Percentiles rank a stretch among this genome's conserved stretches.
Conservation (phyloP, 2,888 invertebrate species). For the Epinotia brunnichana region DNA sequence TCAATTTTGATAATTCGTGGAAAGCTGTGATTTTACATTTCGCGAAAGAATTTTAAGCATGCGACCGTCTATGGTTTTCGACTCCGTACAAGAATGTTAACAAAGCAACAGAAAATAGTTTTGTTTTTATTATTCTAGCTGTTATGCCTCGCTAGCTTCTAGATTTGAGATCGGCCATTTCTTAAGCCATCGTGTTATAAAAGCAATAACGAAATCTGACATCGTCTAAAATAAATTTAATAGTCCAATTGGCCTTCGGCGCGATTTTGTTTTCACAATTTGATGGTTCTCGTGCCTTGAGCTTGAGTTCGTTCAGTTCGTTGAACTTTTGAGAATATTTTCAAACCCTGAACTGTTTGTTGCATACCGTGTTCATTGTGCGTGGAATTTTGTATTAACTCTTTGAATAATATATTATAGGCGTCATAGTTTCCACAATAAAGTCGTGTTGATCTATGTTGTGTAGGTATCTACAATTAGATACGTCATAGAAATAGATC, state of each 20-base stretch:
- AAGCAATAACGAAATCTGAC: conserved; percentile 2
- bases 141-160: background rate
- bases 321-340: conserved; percentile 17
- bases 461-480: too few species aligned
- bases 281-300: conserved; percentile 26
- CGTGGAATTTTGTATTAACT: conserved; percentile 7
- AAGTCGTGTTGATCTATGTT: too few species aligned
- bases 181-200: background rate
- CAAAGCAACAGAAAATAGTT: conserved; percentile 10
- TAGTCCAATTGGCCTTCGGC: conserved; percentile 26
- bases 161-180: background rate
- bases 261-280: conserved; percentile 22
- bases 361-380: background rate
- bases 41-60: conserved; percentile 18
- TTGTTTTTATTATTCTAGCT: conserved; percentile 6
- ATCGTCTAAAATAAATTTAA: conserved; percentile 29
- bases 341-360: background rate
- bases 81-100: conserved; percentile 1
- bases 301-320: too few species aligned
- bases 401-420: background rate
- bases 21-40: conserved; percentile 3
- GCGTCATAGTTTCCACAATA: background rate
- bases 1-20: background rate
- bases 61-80: conserved; percentile 14
- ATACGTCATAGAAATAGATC: too few species aligned